Evolutionary conservation across 1,140 invertebrate genomes (phyloP).

Genomic region (Pararge aegeria): DNA sequence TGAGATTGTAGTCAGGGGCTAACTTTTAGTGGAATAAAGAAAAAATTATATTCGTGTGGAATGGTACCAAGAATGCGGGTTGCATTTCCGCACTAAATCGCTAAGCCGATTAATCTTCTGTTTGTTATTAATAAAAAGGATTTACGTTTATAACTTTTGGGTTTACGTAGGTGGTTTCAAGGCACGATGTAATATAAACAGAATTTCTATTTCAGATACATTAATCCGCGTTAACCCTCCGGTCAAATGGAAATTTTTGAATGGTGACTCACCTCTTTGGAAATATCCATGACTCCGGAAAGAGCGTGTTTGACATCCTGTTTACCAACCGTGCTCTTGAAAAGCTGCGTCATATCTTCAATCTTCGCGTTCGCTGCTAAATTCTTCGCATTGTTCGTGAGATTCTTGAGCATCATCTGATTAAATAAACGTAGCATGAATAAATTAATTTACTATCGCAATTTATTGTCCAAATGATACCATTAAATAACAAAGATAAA

Average conservation of each 20-base stretch:
- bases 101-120: background rate
- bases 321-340: constrained; percentile 95
- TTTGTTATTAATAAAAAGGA: constrained; percentile 6
- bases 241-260: constrained; percentile 1
- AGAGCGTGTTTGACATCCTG: constrained; percentile 96
- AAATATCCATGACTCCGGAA: constrained; percentile 97
- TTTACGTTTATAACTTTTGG: background rate
- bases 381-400: constrained; percentile 97
- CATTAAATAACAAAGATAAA: too few relatives aligned
- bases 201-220: constrained; percentile 3
- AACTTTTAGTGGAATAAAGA: too few relatives aligned
- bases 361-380: constrained; percentile 98
- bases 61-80: background rate
- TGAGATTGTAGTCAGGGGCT: too few relatives aligned
- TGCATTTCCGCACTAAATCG: background rate
- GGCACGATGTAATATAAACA: background rate
- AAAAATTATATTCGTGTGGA: background rate
- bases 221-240: background rate
- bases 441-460: too few relatives aligned
- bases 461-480: too few relatives aligned
- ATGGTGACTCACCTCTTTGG: constrained; percentile 87
- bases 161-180: background rate
- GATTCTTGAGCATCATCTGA: constrained; percentile 96
- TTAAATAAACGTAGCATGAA: constrained; percentile 6
- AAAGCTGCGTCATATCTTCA: constrained; percentile 96